Evolutionary conservation across 2,888 invertebrate genomes (phyloP).

Genomic region (Heliconius sara): DNA sequence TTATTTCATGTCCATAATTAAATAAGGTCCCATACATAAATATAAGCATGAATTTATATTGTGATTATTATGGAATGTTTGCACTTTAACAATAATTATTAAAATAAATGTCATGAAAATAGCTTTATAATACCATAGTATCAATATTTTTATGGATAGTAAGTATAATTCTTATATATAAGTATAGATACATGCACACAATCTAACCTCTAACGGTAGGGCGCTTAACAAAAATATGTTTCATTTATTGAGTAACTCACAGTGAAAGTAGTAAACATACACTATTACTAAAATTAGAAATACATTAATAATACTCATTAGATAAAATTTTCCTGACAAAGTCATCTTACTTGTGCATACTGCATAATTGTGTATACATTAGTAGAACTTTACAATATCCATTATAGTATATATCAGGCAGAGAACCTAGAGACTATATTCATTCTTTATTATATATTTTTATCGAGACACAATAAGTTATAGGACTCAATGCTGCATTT

Average conservation of each 20-base stretch:
- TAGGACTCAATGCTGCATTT: neutral
- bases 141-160: neutral
- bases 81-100: neutral
- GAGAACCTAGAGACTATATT: neutral
- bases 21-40: slow-evolving; percentile 20
- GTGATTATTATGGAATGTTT: slow-evolving; percentile 25
- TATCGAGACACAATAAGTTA: neutral
- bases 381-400: neutral
- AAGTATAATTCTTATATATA: neutral
- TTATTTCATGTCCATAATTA: slow-evolving; percentile 28
- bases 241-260: slow-evolving; percentile 20
- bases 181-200: slow-evolving; percentile 7
- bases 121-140: slow-evolving; percentile 4
- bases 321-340: neutral
- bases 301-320: slow-evolving; percentile 22
- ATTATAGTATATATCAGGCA: neutral
- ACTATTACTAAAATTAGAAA: slow-evolving; percentile 10
- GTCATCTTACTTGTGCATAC: slow-evolving; percentile 11
- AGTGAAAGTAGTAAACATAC: slow-evolving; percentile 18
- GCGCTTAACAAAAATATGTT: slow-evolving; percentile 17
- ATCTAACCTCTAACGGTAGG: slow-evolving; percentile 4
- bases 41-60: slow-evolving; percentile 18
- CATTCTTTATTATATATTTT: neutral
- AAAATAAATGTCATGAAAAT: slow-evolving; percentile 21
- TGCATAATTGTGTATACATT: no score